Evolutionary conservation across 2,113 vertebrate species (phyloP), one percentile per base, ranked within the genome.

Genomic region (Apeltes quadracus): DNA sequence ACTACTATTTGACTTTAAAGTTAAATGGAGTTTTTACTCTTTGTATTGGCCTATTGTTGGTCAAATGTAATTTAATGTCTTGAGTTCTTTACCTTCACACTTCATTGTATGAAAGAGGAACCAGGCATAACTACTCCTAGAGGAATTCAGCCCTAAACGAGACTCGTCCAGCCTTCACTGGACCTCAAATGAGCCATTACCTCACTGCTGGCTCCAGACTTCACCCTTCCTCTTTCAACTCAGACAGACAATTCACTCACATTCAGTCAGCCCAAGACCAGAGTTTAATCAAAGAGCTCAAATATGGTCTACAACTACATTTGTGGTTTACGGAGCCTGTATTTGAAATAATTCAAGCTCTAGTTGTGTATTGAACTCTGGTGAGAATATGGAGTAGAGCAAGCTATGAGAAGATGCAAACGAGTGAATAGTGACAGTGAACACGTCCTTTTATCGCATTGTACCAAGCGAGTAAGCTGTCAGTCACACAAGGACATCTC

Each of bases 81-180:
- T 86, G 64, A 32, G 75, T 58, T 62, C 72, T 62, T 56, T 51
- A 32, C 61, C 7, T 62, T 1, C 25, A 82, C 63, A 70, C 38
- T 14, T 67, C 72, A 75, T 82, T 88, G 85, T 90, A 57, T 81
- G 44, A 39, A 51, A 74, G 74, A 87, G 86, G 89, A 92, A 93
- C 82, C 77, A 62, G 70, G 61, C 43, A 50, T 34, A 84, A 84
- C 78, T 90, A 46, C 73, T 84, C 75, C 57, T 38, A 22, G 63
- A 64, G 72, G 72, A 71, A 44, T 81, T 91, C 65, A 87, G 62
- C 77, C 29, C 64, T 12, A 56, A 90, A 76, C 75, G 89, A 91
- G 70, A 84, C 39, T 87, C 77, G 79, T 76, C n/a, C 76, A 67
- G 56, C 48, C 51, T 76, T 67, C 65, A 34, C 48, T 75, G 29